Percentiles rank a stretch among this genome's conserved stretches.
Conservation (phyloP, 2,888 invertebrate species). For the Craniophora ligustri region DNA sequence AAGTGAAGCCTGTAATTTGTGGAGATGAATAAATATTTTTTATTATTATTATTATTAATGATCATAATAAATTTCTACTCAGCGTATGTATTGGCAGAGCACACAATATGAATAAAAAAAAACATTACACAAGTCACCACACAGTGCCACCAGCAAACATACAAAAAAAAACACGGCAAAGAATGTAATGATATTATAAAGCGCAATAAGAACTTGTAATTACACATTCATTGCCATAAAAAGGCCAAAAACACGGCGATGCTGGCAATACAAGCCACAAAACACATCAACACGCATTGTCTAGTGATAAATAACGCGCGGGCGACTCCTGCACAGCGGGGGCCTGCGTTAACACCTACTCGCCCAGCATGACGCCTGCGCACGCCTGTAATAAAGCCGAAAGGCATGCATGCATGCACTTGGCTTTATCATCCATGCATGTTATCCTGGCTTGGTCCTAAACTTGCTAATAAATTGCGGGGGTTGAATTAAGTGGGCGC, state of each 20-base stretch:
- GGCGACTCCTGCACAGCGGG: conserved; percentile 63
- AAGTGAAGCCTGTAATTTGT: too few relatives aligned
- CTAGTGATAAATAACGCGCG: conserved; percentile 42
- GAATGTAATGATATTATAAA: conserved; percentile 30
- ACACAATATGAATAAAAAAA: neutral
- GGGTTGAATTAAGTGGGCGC: neutral
- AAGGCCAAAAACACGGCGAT: conserved; percentile 25
- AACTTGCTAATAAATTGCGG: neutral
- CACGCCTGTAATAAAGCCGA: conserved; percentile 12
- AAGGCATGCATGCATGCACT: conserved; percentile 14
- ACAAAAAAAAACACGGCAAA: too few relatives aligned
- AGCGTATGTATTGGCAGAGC: too few relatives aligned
- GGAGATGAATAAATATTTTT: too few relatives aligned
- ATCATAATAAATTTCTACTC: too few relatives aligned
- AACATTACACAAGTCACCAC: too few relatives aligned
- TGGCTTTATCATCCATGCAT: conserved; percentile 22
- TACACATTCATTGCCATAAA: conserved; percentile 32
- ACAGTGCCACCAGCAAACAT: conserved; percentile 11
- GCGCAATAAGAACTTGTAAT: conserved; percentile 39
- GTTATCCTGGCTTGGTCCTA: conserved; percentile 5
- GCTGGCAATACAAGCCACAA: conserved; percentile 21
- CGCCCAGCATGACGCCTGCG: conserved; percentile 60
- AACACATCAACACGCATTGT: conserved; percentile 38
- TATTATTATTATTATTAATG: too few relatives aligned
- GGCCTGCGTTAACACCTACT: conserved; percentile 75